phyloP scores from a whole-genome alignment of 1,140 invertebrate species.

The Stratiolaelaps scimitus region DNA sequence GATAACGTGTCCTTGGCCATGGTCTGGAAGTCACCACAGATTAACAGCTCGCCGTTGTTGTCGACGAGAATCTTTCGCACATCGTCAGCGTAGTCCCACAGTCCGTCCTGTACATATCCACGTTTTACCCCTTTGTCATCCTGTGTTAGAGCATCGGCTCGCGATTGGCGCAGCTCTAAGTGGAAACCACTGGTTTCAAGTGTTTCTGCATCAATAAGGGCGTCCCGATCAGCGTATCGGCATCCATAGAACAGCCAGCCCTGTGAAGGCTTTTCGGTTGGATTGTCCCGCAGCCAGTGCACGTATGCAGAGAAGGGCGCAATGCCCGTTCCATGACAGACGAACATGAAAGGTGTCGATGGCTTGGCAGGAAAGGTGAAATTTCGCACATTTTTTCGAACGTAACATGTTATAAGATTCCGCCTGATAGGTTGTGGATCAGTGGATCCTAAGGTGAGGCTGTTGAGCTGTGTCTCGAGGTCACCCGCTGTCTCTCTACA shows the following conservation, averaged over 20 bases:
- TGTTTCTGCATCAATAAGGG: background rate
- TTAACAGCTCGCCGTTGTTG: background rate
- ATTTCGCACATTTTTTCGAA: conserved; percentile 8
- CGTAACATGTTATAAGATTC: background rate
- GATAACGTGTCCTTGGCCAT: conserved; percentile 4
- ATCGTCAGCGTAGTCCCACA: background rate
- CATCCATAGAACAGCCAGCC: conserved; percentile 13
- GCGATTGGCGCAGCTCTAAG: background rate
- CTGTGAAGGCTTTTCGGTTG: background rate
- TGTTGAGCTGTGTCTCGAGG: too few species aligned
- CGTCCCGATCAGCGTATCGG: background rate
- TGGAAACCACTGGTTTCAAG: background rate
- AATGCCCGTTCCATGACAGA: conserved; percentile 21
- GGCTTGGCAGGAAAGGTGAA: background rate
- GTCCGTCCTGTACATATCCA: conserved; percentile 5
- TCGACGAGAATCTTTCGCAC: background rate
- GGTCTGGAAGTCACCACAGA: conserved; percentile 13
- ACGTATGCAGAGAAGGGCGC: background rate
- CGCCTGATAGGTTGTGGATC: too few species aligned
- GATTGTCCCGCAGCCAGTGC: background rate
- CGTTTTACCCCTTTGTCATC: background rate
- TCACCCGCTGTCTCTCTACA: too few species aligned
- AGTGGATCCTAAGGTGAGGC: too few species aligned
- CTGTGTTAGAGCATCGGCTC: background rate
- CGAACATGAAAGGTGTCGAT: background rate